phyloP scores from a whole-genome alignment of 2,888 invertebrate genomes.

The Polydrusus tereticollis region DNA sequence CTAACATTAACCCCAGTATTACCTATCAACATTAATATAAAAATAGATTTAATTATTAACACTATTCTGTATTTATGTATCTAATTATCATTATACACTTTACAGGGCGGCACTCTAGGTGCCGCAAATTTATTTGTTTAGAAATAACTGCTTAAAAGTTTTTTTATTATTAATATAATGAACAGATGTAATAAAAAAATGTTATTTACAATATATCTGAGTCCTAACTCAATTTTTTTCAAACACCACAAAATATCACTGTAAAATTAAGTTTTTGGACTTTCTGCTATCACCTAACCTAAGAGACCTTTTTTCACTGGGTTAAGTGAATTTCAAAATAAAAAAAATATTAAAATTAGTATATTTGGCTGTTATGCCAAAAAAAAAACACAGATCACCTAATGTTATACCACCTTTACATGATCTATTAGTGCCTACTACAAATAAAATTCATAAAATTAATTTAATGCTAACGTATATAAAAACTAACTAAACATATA shows the following conservation, averaged over 20 bases:
- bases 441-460: not conserved
- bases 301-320: slow-evolving; percentile 32
- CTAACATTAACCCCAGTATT: slow-evolving; percentile 46
- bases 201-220: slow-evolving; percentile 26
- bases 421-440: not conserved
- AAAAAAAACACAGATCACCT: not conserved
- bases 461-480: not conserved
- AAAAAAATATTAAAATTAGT: slow-evolving; percentile 8
- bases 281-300: slow-evolving; percentile 29
- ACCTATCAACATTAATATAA: slow-evolving; percentile 49
- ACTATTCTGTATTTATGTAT: slow-evolving; percentile 39
- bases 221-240: slow-evolving; percentile 33
- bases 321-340: slow-evolving; percentile 16
- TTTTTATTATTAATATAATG: slow-evolving; percentile 4
- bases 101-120: slow-evolving; percentile 3
- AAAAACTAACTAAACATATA: not conserved
- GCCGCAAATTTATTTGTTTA: slow-evolving; percentile 18
- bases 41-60: slow-evolving; percentile 51
- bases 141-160: slow-evolving; percentile 11
- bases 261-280: slow-evolving; percentile 41
- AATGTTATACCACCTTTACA: not conserved
- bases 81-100: slow-evolving; percentile 26
- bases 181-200: slow-evolving; percentile 29
- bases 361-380: slow-evolving; percentile 8
- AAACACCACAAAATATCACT: slow-evolving; percentile 47